Conservation (phyloP, 2,797 vertebrate genomes). For the Perodicticus potto region DNA sequence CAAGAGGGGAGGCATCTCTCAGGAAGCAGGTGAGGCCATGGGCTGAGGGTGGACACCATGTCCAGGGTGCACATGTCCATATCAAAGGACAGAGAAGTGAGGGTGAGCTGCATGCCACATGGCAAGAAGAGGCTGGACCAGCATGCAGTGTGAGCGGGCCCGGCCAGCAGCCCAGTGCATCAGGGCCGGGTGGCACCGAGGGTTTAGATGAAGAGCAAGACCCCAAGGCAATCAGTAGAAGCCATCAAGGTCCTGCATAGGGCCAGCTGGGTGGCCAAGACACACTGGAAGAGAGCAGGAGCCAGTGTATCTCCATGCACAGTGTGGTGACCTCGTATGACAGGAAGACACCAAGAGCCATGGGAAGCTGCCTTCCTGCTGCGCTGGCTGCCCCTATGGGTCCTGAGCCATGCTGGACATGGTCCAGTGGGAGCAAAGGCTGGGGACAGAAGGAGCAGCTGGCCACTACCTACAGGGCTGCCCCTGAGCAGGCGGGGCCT, state of each 20-base stretch:
- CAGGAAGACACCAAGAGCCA: neutral
- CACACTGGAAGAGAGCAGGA: fast-evolving
- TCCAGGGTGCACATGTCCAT: neutral
- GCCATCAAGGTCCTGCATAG: neutral
- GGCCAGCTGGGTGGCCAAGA: fast-evolving
- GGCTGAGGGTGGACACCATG: no score
- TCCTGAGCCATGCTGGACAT: neutral
- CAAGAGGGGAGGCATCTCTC: no score
- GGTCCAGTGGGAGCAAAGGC: neutral
- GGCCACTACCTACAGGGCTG: neutral
- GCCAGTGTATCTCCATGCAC: no score
- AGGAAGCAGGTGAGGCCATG: neutral
- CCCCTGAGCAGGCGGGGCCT: neutral
- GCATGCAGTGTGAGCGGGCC: no score
- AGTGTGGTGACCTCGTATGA: neutral
- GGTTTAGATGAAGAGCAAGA: neutral
- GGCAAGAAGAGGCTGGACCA: neutral
- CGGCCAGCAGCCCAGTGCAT: fast-evolving
- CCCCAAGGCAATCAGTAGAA: no score
- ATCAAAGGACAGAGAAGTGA: neutral
- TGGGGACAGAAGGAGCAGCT: neutral
- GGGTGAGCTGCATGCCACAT: no score
- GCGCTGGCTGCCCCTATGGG: neutral
- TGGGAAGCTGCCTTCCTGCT: neutral
- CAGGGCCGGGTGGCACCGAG: neutral